These are phyloP conservation scores for Protosalanx chinensis DNA, from an alignment of 2,797 vertebrate genomes.

Conservation along the genomic window DNA sequence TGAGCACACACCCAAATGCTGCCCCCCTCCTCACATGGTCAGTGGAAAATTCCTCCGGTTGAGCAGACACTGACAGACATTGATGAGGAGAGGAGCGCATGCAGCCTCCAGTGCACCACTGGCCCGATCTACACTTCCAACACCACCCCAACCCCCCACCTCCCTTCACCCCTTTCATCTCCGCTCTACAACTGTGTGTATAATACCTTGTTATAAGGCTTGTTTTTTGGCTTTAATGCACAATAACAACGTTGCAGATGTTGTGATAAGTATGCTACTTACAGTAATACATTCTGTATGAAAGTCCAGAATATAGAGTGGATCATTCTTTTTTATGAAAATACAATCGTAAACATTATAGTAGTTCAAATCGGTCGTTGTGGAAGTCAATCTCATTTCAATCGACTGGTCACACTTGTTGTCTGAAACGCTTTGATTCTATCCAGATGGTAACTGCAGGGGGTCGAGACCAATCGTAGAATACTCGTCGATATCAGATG, in stretches of 20 bases:
- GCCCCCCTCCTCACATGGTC: slow-evolving; percentile 15
- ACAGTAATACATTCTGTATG: too few species aligned
- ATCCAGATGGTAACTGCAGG: slow-evolving; percentile 2
- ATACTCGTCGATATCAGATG: slow-evolving; percentile 14
- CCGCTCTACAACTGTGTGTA: too few species aligned
- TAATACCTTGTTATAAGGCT: too few species aligned
- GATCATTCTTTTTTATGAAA: too few species aligned
- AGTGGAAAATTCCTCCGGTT: slow-evolving; percentile 66
- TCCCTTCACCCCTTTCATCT: too few species aligned
- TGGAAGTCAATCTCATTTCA: background rate
- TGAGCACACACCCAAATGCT: background rate
- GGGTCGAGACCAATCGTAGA: background rate
- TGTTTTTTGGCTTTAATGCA: too few species aligned
- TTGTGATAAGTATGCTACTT: too few species aligned
- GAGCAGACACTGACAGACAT: slow-evolving; percentile 41
- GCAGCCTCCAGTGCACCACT: slow-evolving; percentile 2
- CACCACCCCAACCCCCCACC: too few species aligned
- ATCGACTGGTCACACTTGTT: slow-evolving; percentile 8
- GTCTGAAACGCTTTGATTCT: slow-evolving; percentile 8
- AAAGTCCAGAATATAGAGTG: too few species aligned
- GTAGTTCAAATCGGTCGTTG: background rate
- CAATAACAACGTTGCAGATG: too few species aligned
- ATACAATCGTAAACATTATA: background rate
- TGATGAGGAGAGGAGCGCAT: slow-evolving; percentile 36
- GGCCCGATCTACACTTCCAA: background rate